A percentile compares a stretch with the other conserved stretches of the same genome.
Evolutionary conservation across 2,797 vertebrate species (phyloP).

Genomic region (Melanotaenia trifasciata): DNA sequence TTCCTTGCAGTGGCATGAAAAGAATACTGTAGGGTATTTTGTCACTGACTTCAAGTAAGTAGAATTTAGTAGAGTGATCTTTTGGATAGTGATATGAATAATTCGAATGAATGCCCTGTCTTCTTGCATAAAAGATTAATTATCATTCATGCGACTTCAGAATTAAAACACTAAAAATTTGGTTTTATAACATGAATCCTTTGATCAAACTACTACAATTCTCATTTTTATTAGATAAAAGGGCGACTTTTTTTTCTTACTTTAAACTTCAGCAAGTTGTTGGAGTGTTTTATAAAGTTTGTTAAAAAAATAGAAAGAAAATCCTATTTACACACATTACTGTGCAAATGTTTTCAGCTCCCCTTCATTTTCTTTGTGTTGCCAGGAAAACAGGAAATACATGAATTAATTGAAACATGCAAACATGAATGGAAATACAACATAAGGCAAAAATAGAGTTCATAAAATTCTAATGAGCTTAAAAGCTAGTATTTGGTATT

Average conservation of each 20-base stretch:
- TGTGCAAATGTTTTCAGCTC: neutral
- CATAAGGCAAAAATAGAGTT: neutral
- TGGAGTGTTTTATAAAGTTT: neutral
- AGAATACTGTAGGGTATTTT: constrained; percentile 54
- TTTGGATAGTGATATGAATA: constrained; percentile 67
- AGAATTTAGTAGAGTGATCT: constrained; percentile 70
- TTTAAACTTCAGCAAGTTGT: neutral
- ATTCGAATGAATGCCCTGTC: constrained; percentile 73
- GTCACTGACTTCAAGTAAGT: constrained; percentile 59
- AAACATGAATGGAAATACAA: neutral
- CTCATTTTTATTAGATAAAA: neutral
- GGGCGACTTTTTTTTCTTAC: too few relatives aligned
- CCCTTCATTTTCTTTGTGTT: neutral
- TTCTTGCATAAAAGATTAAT: constrained; percentile 57
- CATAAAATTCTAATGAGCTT: too few relatives aligned
- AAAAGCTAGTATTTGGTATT: too few relatives aligned
- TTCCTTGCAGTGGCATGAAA: constrained; percentile 43
- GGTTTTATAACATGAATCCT: constrained; percentile 4
- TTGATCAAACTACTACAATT: constrained; percentile 28
- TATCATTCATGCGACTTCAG: constrained; percentile 56
- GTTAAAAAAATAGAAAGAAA: neutral
- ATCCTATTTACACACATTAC: neutral
- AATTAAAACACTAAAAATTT: neutral
- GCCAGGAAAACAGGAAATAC: neutral
- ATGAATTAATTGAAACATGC: neutral